These are phyloP conservation scores for Aviceda subcristata DNA, from an alignment of 2,113 vertebrate species.

Conservation along the genomic window DNA sequence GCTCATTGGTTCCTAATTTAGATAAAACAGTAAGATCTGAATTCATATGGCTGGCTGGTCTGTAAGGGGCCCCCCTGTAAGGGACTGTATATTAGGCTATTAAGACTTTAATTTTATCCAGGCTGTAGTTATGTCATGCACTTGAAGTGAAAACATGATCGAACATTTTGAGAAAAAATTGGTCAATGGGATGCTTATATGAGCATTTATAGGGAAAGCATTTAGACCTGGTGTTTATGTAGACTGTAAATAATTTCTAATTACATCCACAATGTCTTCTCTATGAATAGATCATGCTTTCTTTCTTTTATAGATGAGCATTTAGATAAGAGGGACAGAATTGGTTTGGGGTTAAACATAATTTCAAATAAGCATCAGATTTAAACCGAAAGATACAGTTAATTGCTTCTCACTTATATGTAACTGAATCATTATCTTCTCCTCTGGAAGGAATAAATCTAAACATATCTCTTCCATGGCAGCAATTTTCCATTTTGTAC, in stretches of 20 bases:
- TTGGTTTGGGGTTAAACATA: background rate
- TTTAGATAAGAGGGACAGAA: slow-evolving; percentile 23
- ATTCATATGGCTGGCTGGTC: background rate
- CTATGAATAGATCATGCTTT: slow-evolving; percentile 21
- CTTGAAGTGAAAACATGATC: slow-evolving; percentile 24
- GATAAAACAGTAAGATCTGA: slow-evolving; percentile 39
- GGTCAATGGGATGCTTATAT: background rate
- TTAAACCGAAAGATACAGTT: slow-evolving; percentile 29
- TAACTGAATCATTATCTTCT: slow-evolving; percentile 45
- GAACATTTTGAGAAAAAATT: background rate
- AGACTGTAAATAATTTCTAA: slow-evolving; percentile 27
- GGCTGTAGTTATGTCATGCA: background rate
- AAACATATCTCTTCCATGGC: slow-evolving; percentile 23
- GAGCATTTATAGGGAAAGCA: slow-evolving; percentile 1
- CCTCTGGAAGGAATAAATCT: slow-evolving; percentile 12
- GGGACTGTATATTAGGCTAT: background rate
- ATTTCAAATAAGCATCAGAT: slow-evolving; percentile 29
- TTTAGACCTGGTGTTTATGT: background rate
- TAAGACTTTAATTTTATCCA: slow-evolving; percentile 29
- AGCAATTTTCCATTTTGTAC: slow-evolving; percentile 45
- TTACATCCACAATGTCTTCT: background rate
- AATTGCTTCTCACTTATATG: slow-evolving; percentile 24
- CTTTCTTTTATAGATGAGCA: slow-evolving; percentile 7
- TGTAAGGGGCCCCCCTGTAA: background rate
- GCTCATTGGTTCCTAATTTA: slow-evolving; percentile 47